A percentile compares a stretch with the other conserved stretches of the same genome.
phyloP scores from a whole-genome alignment of 2,888 invertebrate species.

The Dynastes grantii region DNA sequence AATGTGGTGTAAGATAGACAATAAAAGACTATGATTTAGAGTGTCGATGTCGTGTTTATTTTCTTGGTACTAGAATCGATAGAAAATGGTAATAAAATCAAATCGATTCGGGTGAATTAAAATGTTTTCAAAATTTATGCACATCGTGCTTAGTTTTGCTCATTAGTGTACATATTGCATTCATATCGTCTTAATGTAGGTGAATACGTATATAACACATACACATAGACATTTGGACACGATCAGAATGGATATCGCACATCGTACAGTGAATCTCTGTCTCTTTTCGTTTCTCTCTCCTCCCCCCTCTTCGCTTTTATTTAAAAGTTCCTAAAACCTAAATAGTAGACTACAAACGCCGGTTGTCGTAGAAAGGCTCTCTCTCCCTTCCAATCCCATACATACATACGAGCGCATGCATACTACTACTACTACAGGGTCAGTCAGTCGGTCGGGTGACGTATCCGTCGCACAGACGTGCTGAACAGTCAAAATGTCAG shows the following conservation, averaged over 20 bases:
- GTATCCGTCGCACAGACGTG: conserved; percentile 68
- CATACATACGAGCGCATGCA: conserved; percentile 15
- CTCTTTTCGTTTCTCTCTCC: conserved; percentile 1
- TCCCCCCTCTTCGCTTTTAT: too few relatives aligned
- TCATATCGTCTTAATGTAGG: conserved; percentile 36
- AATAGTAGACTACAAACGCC: background rate
- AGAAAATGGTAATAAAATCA: too few relatives aligned
- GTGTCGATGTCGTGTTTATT: too few relatives aligned
- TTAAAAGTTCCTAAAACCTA: conserved; percentile 23
- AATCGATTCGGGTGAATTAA: too few relatives aligned
- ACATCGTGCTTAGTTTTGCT: too few relatives aligned
- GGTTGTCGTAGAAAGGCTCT: background rate
- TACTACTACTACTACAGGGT: conserved; percentile 7
- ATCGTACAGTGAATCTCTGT: background rate
- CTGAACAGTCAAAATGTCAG: conserved; percentile 68
- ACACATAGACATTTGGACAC: conserved; percentile 31
- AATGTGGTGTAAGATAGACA: too few relatives aligned
- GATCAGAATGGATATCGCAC: conserved; percentile 13
- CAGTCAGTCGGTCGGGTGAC: conserved; percentile 60
- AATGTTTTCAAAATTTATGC: too few relatives aligned
- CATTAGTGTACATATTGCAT: background rate
- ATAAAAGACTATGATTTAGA: too few relatives aligned
- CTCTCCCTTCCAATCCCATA: background rate
- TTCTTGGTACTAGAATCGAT: too few relatives aligned
- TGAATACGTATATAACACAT: conserved; percentile 46